Base-by-base conservation (phyloP, 2,888 invertebrate species). In the Podotricha telesiphe region DNA sequence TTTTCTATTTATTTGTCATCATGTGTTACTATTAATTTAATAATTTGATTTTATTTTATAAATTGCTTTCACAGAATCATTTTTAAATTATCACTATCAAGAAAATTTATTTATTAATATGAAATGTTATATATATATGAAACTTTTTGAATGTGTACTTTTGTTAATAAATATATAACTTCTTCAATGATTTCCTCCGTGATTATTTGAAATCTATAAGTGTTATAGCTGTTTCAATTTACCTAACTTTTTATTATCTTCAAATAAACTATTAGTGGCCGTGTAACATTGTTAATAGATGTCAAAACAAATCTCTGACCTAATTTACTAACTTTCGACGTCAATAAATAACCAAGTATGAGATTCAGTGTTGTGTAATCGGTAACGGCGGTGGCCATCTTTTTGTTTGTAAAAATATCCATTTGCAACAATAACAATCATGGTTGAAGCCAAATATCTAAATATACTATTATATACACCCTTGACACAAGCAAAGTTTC, bases 221-320 rank as follows among this genome's bases (percentile, higher is more conserved):
- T 37, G 8, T n/a, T n/a, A n/a, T n/a, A 37, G 37, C 37, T 37
- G 37, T 28, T 28, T 2, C 28, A 2, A 37, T 37, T 37, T 37
- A n/a, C 10, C 10, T 4, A 37, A 37, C 10, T 8, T 37, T 10
- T 10, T 37, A 37, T 37, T 37, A 37, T 42, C 42, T 3, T 37
- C 3, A 37, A 37, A 37, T 1, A 37, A 71, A 72, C 68, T n/a
- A n/a, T n/a, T n/a, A 67, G 58, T 66, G 51, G 65, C 73, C 73
- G 73, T 75, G 70, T 71, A 71, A 71, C 73, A 73, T 72, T 68
- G 71, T 67, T 73, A 75, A 76, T 74, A 70, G 74, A 72, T 75
- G 73, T 76, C 73, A 74, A 67, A 74, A 73, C 69, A 75, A 73
- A 74, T 71, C 69, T 69, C 45, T 58, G 75, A 0, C 22, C 22